Percentiles rank a stretch among this genome's conserved stretches.
Conservation (phyloP, 2,888 invertebrate species). For the Sarcophaga caerulescens region DNA sequence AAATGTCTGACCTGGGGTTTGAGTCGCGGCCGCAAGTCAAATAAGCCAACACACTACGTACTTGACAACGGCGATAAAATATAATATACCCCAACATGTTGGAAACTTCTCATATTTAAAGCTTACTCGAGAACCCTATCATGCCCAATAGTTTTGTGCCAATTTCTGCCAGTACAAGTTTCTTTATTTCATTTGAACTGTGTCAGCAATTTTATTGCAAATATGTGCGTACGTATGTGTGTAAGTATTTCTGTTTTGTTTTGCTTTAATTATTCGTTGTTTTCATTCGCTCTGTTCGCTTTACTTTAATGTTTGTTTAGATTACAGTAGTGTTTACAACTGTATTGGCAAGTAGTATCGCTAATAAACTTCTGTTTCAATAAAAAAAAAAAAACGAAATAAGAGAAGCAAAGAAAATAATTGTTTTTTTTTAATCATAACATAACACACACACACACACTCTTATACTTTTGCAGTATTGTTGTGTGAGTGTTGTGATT, state of each 20-base stretch:
- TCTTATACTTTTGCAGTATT: no score
- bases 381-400: not conserved
- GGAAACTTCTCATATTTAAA: no score
- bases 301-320: slow-evolving; percentile 9
- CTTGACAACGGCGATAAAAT: no score
- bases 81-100: no score
- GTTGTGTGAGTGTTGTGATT: no score
- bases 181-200: slow-evolving; percentile 44
- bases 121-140: no score
- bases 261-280: slow-evolving; percentile 17
- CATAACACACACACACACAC: no score
- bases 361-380: not conserved
- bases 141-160: not conserved
- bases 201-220: slow-evolving; percentile 43
- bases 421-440: no score
- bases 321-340: not conserved
- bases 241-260: not conserved
- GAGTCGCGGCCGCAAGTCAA: no score
- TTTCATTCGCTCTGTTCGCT: not conserved
- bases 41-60: no score
- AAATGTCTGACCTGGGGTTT: no score
- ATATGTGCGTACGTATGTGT: not conserved
- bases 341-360: not conserved
- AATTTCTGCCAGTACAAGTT: slow-evolving; percentile 9
- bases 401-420: not conserved